Evolutionary conservation across 2,113 vertebrate genomes (phyloP).

Genomic region (Dromas ardeola): DNA sequence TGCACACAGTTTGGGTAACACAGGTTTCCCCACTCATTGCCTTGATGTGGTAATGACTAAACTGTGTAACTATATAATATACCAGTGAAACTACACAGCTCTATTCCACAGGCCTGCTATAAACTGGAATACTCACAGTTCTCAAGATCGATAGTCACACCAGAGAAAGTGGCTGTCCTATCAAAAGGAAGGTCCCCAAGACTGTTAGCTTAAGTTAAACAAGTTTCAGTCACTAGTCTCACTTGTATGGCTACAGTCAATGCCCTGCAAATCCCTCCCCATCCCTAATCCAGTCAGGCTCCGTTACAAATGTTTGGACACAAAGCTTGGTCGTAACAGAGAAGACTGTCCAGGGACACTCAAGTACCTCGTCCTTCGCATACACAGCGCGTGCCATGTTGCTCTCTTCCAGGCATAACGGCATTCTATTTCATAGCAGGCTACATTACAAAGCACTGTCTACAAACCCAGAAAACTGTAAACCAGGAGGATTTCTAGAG

Average conservation of each 20-base stretch:
- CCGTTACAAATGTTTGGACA: constrained; percentile 20
- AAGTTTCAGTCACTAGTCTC: constrained; percentile 45
- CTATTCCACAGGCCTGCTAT: constrained; percentile 22
- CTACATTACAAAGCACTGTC: not conserved
- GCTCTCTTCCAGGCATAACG: constrained; percentile 4
- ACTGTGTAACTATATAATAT: not conserved
- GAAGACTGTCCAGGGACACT: not conserved
- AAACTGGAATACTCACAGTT: constrained; percentile 6
- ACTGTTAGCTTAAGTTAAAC: constrained; percentile 41
- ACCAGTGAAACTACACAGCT: constrained; percentile 32
- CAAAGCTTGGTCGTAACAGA: constrained; percentile 18
- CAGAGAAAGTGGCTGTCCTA: constrained; percentile 2
- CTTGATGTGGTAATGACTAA: constrained; percentile 31
- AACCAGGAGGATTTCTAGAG: constrained; percentile 30
- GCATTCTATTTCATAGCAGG: constrained; percentile 20
- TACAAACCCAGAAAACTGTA: not conserved
- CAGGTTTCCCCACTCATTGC: not conserved
- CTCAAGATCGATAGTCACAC: constrained; percentile 12
- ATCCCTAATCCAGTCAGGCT: constrained; percentile 35
- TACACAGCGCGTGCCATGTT: not conserved
- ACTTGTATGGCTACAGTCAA: not conserved
- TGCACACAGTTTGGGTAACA: not conserved
- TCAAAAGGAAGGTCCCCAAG: constrained; percentile 47
- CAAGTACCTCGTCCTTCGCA: not conserved
- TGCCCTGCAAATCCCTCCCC: constrained; percentile 2